Conservation (phyloP, 30 jellyfish, hydroid and myxozoan species). For the Pelagia noctiluca region DNA sequence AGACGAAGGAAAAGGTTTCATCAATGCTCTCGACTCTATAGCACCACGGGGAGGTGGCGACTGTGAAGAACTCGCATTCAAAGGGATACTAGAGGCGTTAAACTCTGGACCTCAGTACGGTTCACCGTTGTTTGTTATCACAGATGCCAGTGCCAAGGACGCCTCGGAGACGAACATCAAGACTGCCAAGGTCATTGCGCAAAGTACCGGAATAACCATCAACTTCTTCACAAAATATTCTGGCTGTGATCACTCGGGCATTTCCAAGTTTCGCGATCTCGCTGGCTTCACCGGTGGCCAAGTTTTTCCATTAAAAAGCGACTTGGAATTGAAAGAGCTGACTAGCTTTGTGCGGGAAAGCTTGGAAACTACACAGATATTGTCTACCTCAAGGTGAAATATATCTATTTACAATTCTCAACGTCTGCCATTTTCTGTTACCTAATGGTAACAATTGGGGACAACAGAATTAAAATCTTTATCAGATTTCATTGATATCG, state of each 20-base stretch:
- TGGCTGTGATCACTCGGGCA: slow-evolving; percentile 88
- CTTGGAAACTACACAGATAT: slow-evolving; percentile 57
- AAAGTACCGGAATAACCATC: slow-evolving; percentile 73
- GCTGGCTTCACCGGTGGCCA: slow-evolving; percentile 90
- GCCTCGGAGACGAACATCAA: slow-evolving; percentile 62
- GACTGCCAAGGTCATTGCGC: slow-evolving; percentile 84
- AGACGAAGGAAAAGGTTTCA: slow-evolving; percentile 61
- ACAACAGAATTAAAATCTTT: no score
- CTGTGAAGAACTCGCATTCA: slow-evolving; percentile 85
- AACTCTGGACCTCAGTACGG: slow-evolving; percentile 89
- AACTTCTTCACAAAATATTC: slow-evolving; percentile 73
- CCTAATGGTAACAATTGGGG: no score
- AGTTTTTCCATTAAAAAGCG: slow-evolving; percentile 67
- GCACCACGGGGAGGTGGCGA: slow-evolving; percentile 87
- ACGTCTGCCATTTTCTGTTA: not conserved
- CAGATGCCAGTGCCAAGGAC: slow-evolving; percentile 96
- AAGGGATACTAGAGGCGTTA: slow-evolving; percentile 87
- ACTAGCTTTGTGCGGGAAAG: slow-evolving; percentile 61
- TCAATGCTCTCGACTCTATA: slow-evolving; percentile 45
- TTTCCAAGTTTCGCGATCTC: slow-evolving; percentile 69
- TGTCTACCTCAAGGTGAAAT: slow-evolving; percentile 63
- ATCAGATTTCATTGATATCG: no score
- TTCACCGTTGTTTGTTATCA: slow-evolving; percentile 86
- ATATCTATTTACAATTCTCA: not conserved
- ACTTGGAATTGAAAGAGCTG: slow-evolving; percentile 53